Percentiles rank a stretch among this genome's conserved stretches.
Evolutionary conservation across 2,888 invertebrate species (phyloP).

Genomic region (Philaethria dido): DNA sequence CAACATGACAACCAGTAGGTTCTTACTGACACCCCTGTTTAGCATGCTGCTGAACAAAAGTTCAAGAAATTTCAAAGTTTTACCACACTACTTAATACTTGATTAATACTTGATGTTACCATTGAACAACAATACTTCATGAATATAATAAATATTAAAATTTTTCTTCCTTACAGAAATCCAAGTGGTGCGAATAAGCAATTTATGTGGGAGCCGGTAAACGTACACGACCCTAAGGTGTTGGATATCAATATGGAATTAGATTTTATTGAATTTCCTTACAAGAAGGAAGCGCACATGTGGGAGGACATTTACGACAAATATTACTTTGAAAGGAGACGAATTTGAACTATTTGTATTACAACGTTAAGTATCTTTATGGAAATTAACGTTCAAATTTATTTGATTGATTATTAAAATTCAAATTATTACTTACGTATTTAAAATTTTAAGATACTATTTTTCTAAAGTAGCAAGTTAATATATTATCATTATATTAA

Average conservation of each 20-base stretch:
- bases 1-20: too few species aligned
- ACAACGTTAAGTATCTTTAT: neutral
- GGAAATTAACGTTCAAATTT: too few species aligned
- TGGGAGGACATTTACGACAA: slow-evolving; percentile 75
- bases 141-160: neutral
- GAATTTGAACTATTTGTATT: slow-evolving; percentile 13
- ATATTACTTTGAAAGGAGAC: slow-evolving; percentile 60
- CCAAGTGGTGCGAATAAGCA: slow-evolving; percentile 51
- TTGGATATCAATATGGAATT: slow-evolving; percentile 61
- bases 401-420: too few species aligned
- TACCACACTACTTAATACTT: too few species aligned
- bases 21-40: too few species aligned
- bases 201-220: slow-evolving; percentile 57
- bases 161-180: slow-evolving; percentile 50
- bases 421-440: neutral
- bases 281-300: slow-evolving; percentile 49
- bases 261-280: slow-evolving; percentile 62
- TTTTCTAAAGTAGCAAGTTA: too few species aligned
- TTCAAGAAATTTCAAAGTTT: too few species aligned
- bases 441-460: neutral
- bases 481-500: too few species aligned
- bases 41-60: too few species aligned
- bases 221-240: slow-evolving; percentile 53
- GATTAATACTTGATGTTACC: too few species aligned
- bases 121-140: neutral